These are phyloP conservation scores for Enteromius unitaeniatus DNA, from an alignment of 2,797 vertebrate species.

Conservation along the genomic window DNA sequence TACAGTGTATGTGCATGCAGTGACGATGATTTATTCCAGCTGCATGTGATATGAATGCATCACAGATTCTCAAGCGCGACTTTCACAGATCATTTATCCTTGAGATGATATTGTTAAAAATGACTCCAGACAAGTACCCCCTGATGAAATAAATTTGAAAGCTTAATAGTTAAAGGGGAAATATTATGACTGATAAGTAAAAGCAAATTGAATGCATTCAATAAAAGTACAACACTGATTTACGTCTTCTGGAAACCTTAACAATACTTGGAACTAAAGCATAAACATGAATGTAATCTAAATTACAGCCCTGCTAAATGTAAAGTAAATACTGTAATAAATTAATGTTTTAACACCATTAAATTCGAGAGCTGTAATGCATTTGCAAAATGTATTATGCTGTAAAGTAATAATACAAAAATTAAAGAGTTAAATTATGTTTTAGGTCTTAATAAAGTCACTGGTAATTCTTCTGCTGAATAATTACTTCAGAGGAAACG, in stretches of 20 bases:
- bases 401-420: not conserved
- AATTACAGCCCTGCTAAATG: constrained; percentile 26
- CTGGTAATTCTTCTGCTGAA: not conserved
- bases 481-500: not conserved
- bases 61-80: not conserved
- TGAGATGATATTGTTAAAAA: constrained; percentile 30
- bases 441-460: not conserved
- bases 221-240: constrained; percentile 20
- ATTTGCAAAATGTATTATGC: not conserved
- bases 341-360: not conserved
- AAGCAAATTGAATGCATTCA: constrained; percentile 16
- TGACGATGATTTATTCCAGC: not conserved
- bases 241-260: constrained; percentile 27
- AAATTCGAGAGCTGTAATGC: not conserved
- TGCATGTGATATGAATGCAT: not conserved
- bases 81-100: constrained; percentile 28
- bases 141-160: not conserved
- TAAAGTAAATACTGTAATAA: constrained; percentile 16
- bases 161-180: constrained; percentile 17
- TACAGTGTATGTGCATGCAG: not conserved
- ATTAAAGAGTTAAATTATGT: not conserved
- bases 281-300: constrained; percentile 30
- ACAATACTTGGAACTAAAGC: not conserved
- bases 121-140: not conserved
- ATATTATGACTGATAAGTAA: not conserved